Percentiles rank a stretch among this genome's conserved stretches.
These are phyloP conservation scores for human DNA, from an alignment of 2,113 vertebrate species.

Conservation along the genomic window DNA sequence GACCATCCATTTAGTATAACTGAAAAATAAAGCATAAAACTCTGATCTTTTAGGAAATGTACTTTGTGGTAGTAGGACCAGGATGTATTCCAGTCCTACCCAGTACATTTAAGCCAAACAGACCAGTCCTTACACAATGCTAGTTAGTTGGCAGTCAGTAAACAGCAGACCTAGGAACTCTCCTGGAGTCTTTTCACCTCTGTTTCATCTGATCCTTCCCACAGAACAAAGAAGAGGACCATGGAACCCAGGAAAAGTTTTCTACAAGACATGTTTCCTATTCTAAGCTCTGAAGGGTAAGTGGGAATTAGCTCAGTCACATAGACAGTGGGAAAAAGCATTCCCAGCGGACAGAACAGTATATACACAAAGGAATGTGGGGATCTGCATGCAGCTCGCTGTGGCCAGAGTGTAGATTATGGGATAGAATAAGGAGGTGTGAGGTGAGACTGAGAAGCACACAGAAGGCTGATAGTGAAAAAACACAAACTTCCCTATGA, in stretches of 20 bases:
- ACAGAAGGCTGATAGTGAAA: rapidly evolving
- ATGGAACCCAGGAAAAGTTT: neutral
- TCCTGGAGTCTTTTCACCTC: neutral
- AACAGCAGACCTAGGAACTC: neutral
- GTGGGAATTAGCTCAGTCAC: neutral
- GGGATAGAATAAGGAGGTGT: rapidly evolving
- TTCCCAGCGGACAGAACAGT: neutral
- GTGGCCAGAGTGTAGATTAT: neutral
- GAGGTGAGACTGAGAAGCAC: neutral
- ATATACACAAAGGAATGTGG: neutral
- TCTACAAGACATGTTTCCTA: neutral
- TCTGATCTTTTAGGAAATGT: neutral
- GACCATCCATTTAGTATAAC: neutral
- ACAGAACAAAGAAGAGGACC: neutral
- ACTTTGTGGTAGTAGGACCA: neutral
- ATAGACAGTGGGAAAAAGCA: too few relatives aligned
- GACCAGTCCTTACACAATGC: neutral
- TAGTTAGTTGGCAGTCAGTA: neutral
- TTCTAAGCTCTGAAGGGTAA: neutral
- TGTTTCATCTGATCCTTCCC: neutral
- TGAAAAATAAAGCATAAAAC: neutral
- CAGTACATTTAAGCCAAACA: neutral
- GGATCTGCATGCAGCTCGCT: too few relatives aligned
- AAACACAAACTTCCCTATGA: neutral
- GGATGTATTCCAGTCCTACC: neutral